A percentile compares a stretch with the other conserved stretches of the same genome.
These are phyloP conservation scores for Chelonus formosanus DNA, from an alignment of 2,888 invertebrate genomes.

Conservation along the genomic window DNA sequence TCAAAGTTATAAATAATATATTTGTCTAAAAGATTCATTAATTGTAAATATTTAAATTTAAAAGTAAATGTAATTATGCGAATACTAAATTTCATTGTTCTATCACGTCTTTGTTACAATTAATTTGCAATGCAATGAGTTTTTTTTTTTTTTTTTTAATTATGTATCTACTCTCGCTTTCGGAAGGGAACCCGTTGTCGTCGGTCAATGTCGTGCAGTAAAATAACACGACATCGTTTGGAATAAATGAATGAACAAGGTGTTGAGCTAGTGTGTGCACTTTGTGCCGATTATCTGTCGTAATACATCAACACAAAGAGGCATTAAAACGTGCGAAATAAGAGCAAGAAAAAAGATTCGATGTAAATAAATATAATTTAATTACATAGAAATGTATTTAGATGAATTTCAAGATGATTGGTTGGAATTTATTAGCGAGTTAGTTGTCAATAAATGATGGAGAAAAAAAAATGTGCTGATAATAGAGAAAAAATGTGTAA, in stretches of 20 bases:
- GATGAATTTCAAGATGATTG: too few species aligned
- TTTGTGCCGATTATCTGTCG: constrained; percentile 39
- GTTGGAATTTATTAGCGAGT: too few species aligned
- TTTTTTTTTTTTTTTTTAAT: too few species aligned
- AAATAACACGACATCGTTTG: neutral
- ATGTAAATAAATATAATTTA: neutral
- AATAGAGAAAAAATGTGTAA: too few species aligned
- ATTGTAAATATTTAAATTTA: too few species aligned
- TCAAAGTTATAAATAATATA: constrained; percentile 6
- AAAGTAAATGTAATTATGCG: too few species aligned
- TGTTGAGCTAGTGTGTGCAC: constrained; percentile 16
- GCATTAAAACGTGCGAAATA: constrained; percentile 1
- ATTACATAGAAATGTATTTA: too few species aligned
- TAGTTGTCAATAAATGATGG: too few species aligned
- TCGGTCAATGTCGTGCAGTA: constrained; percentile 10
- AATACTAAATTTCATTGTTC: too few species aligned
- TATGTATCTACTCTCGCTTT: neutral
- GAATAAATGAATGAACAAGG: constrained; percentile 5
- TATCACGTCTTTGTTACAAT: too few species aligned
- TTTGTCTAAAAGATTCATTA: neutral
- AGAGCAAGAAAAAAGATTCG: constrained; percentile 12
- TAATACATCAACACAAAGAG: constrained; percentile 37
- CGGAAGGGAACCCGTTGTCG: neutral
- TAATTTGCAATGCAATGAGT: too few species aligned
- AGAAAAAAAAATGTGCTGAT: too few species aligned